phyloP scores from a whole-genome alignment of 2,797 vertebrate genomes.

The Pogoniulus pusillus region DNA sequence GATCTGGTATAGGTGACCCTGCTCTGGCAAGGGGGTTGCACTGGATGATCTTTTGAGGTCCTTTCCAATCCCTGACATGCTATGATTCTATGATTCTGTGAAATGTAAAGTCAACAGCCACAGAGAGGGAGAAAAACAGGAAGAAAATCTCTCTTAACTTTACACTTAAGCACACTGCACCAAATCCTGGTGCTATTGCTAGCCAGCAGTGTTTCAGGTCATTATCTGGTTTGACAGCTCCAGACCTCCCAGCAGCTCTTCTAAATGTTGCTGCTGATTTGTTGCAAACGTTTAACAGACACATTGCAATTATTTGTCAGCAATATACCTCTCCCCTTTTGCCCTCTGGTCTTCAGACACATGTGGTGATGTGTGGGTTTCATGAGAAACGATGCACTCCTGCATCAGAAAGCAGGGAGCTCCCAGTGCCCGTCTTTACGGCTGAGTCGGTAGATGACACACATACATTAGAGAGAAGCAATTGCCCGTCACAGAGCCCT shows the following conservation, averaged over 20 bases:
- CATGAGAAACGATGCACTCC: slow-evolving; percentile 3
- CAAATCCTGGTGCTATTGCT: slow-evolving; percentile 8
- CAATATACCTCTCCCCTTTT: slow-evolving; percentile 3
- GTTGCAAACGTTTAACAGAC: slow-evolving; percentile 61
- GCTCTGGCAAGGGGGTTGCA: too few species aligned
- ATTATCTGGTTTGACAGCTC: slow-evolving; percentile 64
- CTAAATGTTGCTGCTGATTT: slow-evolving; percentile 50
- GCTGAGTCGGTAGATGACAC: neutral
- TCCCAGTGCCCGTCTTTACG: neutral
- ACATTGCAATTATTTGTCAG: slow-evolving; percentile 62
- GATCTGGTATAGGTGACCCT: too few species aligned
- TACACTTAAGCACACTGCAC: neutral
- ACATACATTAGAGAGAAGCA: neutral
- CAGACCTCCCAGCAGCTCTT: slow-evolving; percentile 46
- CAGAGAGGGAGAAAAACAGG: neutral
- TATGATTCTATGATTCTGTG: neutral
- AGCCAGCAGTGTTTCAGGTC: slow-evolving; percentile 39
- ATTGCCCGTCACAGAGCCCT: slow-evolving; percentile 1
- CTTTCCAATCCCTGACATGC: too few species aligned
- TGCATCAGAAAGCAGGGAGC: slow-evolving; percentile 1
- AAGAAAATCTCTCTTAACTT: neutral
- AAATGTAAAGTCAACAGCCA: slow-evolving; percentile 21
- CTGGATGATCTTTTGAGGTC: too few species aligned
- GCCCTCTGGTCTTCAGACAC: slow-evolving; percentile 27
- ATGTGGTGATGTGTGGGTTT: neutral